Evolutionary conservation across 2,888 invertebrate genomes (phyloP).

Genomic region (Allolobophora icterica): DNA sequence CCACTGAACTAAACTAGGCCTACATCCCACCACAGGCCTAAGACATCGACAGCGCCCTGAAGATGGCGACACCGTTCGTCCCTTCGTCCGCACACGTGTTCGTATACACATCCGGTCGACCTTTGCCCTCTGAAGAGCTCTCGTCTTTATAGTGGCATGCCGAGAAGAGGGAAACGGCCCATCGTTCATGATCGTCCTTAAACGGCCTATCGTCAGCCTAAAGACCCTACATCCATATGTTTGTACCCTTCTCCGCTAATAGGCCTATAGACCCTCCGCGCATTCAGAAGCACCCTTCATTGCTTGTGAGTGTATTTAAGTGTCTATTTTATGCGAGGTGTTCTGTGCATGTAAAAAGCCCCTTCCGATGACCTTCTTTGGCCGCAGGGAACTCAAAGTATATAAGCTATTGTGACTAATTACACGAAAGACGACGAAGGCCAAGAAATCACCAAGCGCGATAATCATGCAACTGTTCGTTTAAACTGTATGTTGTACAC

Average conservation of each 20-base stretch:
- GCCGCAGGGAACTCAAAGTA: neutral
- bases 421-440: neutral
- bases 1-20: neutral
- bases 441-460: neutral
- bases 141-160: neutral
- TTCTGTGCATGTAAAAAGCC: neutral
- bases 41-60: neutral
- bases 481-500: neutral
- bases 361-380: neutral
- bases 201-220: neutral
- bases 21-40: no score
- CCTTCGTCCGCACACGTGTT: neutral
- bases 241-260: neutral
- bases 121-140: neutral
- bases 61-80: neutral
- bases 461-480: neutral
- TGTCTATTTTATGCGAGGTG: neutral
- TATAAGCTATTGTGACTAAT: neutral
- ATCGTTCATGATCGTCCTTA: neutral
- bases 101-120: slow-evolving; percentile 13
- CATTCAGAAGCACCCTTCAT: neutral
- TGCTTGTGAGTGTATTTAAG: neutral
- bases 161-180: neutral
- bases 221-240: neutral
- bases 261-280: neutral